phyloP scores from a whole-genome alignment of 2,113 vertebrate genomes.

The Ptyas mucosa region DNA sequence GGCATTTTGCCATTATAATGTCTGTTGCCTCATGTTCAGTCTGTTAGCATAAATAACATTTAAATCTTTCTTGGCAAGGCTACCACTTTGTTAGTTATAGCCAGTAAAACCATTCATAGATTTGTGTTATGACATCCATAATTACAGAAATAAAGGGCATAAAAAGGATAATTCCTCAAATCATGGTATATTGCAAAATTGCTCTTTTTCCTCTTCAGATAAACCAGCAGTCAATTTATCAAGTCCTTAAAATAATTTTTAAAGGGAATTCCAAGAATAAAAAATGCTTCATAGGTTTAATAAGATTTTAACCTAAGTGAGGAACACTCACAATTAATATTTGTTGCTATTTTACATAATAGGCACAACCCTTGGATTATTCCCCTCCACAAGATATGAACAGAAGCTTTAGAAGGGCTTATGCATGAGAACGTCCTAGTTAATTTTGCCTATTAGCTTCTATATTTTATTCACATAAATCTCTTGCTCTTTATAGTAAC shows the following conservation, averaged over 20 bases:
- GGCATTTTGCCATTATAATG: background rate
- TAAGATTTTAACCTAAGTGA: background rate
- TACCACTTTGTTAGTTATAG: background rate
- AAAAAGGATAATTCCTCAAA: background rate
- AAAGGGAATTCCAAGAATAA: constrained; percentile 3
- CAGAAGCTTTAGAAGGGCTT: background rate
- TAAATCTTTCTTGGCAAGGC: constrained; percentile 4
- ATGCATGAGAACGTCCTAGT: background rate
- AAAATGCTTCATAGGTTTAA: background rate
- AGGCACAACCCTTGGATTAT: background rate
- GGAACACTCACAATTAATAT: background rate
- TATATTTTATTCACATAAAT: background rate
- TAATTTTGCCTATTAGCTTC: background rate
- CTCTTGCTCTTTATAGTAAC: background rate
- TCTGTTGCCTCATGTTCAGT: background rate
- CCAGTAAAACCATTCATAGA: background rate
- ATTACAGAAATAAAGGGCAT: background rate
- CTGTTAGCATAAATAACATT: background rate
- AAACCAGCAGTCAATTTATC: constrained; percentile 1
- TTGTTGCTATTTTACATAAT: background rate
- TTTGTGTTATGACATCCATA: background rate
- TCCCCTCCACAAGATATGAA: background rate
- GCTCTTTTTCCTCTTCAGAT: background rate
- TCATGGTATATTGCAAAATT: background rate
- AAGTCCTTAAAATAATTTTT: background rate